phyloP scores from a whole-genome alignment of 2,113 vertebrate species.

The Podarcis muralis region DNA sequence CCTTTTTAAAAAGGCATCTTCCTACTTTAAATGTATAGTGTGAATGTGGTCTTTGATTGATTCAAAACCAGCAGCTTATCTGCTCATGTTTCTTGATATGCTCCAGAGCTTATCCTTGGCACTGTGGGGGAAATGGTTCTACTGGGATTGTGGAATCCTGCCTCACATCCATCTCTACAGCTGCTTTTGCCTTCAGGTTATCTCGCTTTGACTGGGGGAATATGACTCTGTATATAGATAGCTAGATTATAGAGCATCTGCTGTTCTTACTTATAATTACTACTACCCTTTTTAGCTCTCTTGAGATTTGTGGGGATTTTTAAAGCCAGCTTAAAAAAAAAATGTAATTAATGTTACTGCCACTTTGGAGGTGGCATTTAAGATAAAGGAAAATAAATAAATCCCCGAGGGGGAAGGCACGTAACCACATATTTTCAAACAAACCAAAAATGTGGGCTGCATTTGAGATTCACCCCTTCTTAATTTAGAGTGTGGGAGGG shows the following conservation, averaged over 20 bases:
- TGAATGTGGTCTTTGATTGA: background rate
- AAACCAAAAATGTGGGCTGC: conserved; percentile 12
- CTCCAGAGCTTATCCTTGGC: background rate
- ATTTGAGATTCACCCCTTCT: background rate
- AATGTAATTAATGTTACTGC: conserved; percentile 11
- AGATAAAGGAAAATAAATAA: conserved; percentile 15
- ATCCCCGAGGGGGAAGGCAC: background rate
- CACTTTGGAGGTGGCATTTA: conserved; percentile 1
- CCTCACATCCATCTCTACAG: background rate
- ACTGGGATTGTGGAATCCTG: background rate
- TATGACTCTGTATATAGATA: background rate
- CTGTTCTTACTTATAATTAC: conserved; percentile 12
- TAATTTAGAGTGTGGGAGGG: background rate
- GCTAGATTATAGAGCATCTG: background rate
- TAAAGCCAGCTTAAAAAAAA: background rate
- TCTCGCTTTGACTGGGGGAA: background rate
- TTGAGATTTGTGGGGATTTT: background rate
- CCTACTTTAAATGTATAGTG: too few species aligned
- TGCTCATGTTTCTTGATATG: background rate
- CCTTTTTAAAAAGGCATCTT: too few species aligned
- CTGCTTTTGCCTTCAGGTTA: background rate
- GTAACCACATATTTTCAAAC: conserved; percentile 17
- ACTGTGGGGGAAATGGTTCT: background rate
- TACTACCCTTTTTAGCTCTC: background rate
- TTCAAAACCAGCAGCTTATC: background rate